Evolutionary conservation across 2,113 vertebrate species (phyloP).

Genomic region (Trichechus manatus): DNA sequence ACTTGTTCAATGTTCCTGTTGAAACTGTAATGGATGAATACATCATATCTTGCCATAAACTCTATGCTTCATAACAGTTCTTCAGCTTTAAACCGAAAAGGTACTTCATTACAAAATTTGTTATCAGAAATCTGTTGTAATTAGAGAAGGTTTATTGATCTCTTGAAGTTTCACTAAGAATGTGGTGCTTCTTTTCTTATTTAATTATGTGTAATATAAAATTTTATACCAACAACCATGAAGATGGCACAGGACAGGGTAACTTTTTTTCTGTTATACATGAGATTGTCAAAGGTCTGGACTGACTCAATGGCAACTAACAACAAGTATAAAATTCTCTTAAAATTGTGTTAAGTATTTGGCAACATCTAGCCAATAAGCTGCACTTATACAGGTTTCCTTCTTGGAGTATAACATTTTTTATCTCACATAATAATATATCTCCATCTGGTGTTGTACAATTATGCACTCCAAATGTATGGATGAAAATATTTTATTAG

Average conservation of each 20-base stretch:
- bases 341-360: constrained; percentile 67
- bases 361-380: constrained; percentile 27
- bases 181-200: constrained; percentile 11
- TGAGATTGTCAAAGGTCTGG: too few relatives aligned
- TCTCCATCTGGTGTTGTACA: background rate
- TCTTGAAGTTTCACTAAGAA: constrained; percentile 50
- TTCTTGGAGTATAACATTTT: background rate
- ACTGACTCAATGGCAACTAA: too few relatives aligned
- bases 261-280: too few relatives aligned
- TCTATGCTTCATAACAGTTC: constrained; percentile 41
- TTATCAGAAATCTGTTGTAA: constrained; percentile 14
- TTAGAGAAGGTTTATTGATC: background rate
- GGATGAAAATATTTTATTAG: background rate
- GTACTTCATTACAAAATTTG: background rate
- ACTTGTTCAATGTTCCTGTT: background rate
- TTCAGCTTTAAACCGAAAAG: constrained; percentile 28
- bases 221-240: background rate
- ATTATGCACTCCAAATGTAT: background rate
- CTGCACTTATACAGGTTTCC: background rate
- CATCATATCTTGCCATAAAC: background rate
- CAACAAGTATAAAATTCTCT: constrained; percentile 31
- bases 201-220: constrained; percentile 56
- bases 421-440: background rate
- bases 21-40: constrained; percentile 11
- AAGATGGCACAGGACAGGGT: too few relatives aligned